These are phyloP conservation scores for Bungarus multicinctus DNA, from an alignment of 2,113 vertebrate genomes.

Conservation along the genomic window DNA sequence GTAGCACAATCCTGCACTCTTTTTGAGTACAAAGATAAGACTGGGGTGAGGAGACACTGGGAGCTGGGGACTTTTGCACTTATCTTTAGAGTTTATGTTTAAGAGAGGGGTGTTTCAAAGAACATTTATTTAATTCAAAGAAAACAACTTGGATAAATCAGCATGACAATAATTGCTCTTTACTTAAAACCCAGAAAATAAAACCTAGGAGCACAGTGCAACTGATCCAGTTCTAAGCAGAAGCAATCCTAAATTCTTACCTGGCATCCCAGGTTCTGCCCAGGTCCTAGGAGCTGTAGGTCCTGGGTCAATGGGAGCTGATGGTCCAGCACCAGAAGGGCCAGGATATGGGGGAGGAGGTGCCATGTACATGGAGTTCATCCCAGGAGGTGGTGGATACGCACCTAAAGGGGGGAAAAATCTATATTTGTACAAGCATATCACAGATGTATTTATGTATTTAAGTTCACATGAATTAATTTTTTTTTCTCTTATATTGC, in stretches of 20 bases:
- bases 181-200: background rate
- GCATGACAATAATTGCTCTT: background rate
- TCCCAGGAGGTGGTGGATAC: constrained; percentile 71
- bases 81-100: background rate
- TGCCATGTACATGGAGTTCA: constrained; percentile 71
- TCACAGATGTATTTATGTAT: background rate
- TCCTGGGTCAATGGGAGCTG: constrained; percentile 44
- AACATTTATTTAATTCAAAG: background rate
- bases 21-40: background rate
- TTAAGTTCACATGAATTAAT: background rate
- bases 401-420: constrained; percentile 63
- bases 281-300: constrained; percentile 36
- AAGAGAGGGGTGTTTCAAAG: constrained; percentile 1
- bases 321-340: constrained; percentile 52
- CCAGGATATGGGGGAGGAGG: constrained; percentile 84
- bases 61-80: background rate
- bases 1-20: background rate
- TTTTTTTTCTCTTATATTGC: background rate
- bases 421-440: background rate
- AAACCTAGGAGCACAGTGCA: background rate
- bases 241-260: constrained; percentile 33
- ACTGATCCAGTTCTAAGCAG: background rate
- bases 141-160: background rate
- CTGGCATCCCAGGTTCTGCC: constrained; percentile 58
- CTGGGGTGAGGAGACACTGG: background rate